These are phyloP conservation scores for Halcyon senegalensis DNA, from an alignment of 2,113 vertebrate genomes.

Conservation along the genomic window DNA sequence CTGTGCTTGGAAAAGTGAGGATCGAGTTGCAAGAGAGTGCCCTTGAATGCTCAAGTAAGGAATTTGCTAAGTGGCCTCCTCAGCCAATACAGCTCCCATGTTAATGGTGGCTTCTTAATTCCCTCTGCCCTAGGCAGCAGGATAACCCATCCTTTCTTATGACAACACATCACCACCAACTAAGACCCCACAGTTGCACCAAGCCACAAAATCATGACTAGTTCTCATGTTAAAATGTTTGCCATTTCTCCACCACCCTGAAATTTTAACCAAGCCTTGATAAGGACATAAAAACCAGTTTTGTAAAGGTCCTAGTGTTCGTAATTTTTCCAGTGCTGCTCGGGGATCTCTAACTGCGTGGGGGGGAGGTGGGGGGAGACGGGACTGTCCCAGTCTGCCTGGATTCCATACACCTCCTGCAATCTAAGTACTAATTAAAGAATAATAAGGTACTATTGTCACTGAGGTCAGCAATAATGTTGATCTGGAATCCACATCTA, in stretches of 20 bases:
- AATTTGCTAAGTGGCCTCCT: conserved; percentile 67
- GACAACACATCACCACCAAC: not conserved
- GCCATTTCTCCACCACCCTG: not conserved
- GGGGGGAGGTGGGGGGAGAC: too few relatives aligned
- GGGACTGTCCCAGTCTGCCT: not conserved
- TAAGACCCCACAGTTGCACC: rapidly evolving
- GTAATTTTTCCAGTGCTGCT: not conserved
- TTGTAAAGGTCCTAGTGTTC: not conserved
- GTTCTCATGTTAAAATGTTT: not conserved
- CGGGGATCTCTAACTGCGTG: not conserved
- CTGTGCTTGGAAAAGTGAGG: conserved; percentile 61
- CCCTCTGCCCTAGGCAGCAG: not conserved
- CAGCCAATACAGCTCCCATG: conserved; percentile 36
- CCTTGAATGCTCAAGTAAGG: conserved; percentile 70
- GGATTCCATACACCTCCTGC: not conserved
- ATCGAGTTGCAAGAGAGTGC: conserved; percentile 63
- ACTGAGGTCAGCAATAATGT: not conserved
- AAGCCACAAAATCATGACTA: not conserved
- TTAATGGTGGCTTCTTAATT: conserved; percentile 15
- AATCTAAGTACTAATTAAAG: not conserved
- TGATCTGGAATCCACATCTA: not conserved
- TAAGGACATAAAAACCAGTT: not conserved
- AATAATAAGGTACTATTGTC: not conserved
- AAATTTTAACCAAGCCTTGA: not conserved
- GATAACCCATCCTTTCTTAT: not conserved